A percentile compares a stretch with the other conserved stretches of the same genome.
Evolutionary conservation across 2,888 invertebrate species (phyloP).

Genomic region (Pseudococcus jackbeardsleyi): DNA sequence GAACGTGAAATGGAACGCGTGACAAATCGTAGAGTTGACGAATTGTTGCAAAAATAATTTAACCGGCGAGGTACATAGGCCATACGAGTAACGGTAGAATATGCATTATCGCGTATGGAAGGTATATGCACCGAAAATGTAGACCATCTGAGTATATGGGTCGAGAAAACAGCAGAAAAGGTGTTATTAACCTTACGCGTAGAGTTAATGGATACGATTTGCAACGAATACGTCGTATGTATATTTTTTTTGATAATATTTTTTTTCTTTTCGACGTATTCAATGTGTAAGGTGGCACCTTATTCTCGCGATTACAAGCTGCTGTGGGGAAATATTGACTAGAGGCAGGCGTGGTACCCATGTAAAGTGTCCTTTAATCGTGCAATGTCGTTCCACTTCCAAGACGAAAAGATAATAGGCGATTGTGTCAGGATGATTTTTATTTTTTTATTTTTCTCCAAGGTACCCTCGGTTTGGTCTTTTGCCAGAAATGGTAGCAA

Average conservation of each 20-base stretch:
- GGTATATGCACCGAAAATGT: slow-evolving; percentile 23
- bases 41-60: slow-evolving; percentile 35
- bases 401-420: background rate
- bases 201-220: background rate
- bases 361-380: background rate
- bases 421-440: slow-evolving; percentile 30
- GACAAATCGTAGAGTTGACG: slow-evolving; percentile 9
- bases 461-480: slow-evolving; percentile 25
- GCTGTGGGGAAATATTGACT: background rate
- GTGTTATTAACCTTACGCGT: slow-evolving; percentile 42
- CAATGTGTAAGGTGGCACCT: background rate
- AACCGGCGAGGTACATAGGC: background rate
- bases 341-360: background rate
- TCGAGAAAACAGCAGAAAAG: slow-evolving; percentile 11
- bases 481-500: slow-evolving; percentile 18
- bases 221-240: background rate
- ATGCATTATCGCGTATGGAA: slow-evolving; percentile 13
- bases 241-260: background rate
- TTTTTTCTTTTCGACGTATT: background rate
- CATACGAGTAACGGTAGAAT: slow-evolving; percentile 2
- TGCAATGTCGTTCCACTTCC: background rate
- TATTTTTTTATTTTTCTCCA: slow-evolving; percentile 30
- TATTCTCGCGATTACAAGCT: background rate
- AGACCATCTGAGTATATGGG: slow-evolving; percentile 16
- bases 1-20: slow-evolving; percentile 34